phyloP scores from a whole-genome alignment of 2,888 invertebrate species.

The Drosophila melanocephala region DNA sequence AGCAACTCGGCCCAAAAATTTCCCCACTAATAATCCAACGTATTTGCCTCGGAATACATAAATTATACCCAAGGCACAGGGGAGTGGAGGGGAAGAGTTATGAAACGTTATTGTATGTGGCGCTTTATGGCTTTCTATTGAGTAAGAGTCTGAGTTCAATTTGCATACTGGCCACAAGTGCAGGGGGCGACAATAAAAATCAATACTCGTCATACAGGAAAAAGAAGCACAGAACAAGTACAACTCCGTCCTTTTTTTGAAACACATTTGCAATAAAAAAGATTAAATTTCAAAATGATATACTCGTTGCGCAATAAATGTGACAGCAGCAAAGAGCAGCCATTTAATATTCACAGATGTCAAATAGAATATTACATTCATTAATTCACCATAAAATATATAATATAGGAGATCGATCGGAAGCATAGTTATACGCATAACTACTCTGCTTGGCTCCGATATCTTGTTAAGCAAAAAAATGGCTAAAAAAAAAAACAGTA shows the following conservation, averaged over 20 bases:
- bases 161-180: constrained; percentile 19
- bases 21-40: constrained; percentile 20
- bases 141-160: constrained; percentile 5
- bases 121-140: not conserved
- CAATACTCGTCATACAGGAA: constrained; percentile 17
- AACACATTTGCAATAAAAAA: not conserved
- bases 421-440: too few species aligned
- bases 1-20: constrained; percentile 2
- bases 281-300: not conserved
- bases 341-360: not conserved
- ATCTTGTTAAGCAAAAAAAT: too few species aligned
- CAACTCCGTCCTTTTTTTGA: not conserved
- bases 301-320: not conserved
- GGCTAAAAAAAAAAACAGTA: too few species aligned
- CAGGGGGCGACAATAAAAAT: constrained; percentile 19
- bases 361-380: not conserved
- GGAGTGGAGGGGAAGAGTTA: not conserved
- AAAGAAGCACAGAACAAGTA: not conserved
- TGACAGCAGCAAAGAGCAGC: not conserved
- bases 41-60: constrained; percentile 30
- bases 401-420: too few species aligned
- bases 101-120: constrained; percentile 2
- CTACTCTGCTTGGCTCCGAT: too few species aligned
- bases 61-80: constrained; percentile 8
- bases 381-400: too few species aligned